A percentile compares a stretch with the other conserved stretches of the same genome.
phyloP scores from a whole-genome alignment of 1,140 invertebrate species.

The Cotesia glomerata region DNA sequence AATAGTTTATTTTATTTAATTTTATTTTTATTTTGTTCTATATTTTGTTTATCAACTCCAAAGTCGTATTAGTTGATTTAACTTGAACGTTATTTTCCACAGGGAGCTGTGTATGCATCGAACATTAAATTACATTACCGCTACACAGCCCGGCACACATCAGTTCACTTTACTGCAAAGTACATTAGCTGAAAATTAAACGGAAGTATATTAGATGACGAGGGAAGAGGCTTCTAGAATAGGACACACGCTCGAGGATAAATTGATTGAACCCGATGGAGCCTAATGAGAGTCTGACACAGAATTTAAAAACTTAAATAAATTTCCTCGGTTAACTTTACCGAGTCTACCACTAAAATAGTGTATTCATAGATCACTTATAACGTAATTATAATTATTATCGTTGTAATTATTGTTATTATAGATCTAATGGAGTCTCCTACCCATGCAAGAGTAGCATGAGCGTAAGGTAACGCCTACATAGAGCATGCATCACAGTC shows the following conservation, averaged over 20 bases:
- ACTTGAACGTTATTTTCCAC: no score
- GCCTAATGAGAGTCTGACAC: constrained; percentile 28
- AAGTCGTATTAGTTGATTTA: no score
- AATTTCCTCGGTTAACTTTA: not conserved
- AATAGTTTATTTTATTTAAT: no score
- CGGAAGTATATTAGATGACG: no score
- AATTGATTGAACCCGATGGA: constrained; percentile 21
- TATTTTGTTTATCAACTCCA: no score
- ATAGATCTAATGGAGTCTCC: not conserved
- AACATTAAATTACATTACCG: no score
- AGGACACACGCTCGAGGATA: constrained; percentile 14
- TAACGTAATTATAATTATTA: not conserved
- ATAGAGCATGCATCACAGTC: constrained; percentile 13
- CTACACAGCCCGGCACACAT: no score
- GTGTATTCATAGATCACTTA: not conserved
- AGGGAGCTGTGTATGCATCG: no score
- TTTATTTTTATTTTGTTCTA: no score
- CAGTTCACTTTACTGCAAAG: no score
- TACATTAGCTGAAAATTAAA: no score
- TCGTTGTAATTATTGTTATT: not conserved
- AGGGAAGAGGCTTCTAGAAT: not conserved
- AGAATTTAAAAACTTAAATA: constrained; percentile 19
- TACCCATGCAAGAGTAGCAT: not conserved
- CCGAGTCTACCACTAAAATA: not conserved
- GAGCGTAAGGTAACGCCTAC: not conserved